A percentile compares a stretch with the other conserved stretches of the same genome.
Evolutionary conservation across 2,797 vertebrate species (phyloP).

Genomic region (Amniataba percoides): DNA sequence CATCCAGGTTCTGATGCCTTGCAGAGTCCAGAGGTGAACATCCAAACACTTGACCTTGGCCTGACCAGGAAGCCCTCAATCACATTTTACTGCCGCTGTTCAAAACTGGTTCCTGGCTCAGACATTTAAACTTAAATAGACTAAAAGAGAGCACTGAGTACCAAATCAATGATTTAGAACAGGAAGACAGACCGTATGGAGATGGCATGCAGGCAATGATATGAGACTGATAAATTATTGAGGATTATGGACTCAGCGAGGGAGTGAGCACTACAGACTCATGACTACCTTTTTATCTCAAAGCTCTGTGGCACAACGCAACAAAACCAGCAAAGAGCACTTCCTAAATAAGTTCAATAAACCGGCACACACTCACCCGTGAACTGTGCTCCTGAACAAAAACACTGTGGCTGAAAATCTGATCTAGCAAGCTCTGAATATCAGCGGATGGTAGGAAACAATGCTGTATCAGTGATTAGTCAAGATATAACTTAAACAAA

Average conservation of each 20-base stretch:
- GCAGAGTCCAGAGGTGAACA: slow-evolving; percentile 3
- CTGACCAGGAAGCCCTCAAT: slow-evolving; percentile 25
- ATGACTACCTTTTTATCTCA: slow-evolving; percentile 16
- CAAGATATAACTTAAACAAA: slow-evolving; percentile 29
- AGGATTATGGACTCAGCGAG: slow-evolving; percentile 24
- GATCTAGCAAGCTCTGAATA: not conserved
- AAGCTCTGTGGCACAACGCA: slow-evolving; percentile 23
- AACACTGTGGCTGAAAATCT: not conserved
- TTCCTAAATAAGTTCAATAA: slow-evolving; percentile 25
- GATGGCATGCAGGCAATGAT: slow-evolving; percentile 44
- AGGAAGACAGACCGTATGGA: slow-evolving; percentile 11
- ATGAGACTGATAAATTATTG: slow-evolving; percentile 58
- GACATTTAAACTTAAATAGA: slow-evolving; percentile 24
- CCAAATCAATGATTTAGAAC: slow-evolving; percentile 50
- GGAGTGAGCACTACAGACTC: slow-evolving; percentile 2
- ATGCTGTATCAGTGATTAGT: slow-evolving; percentile 29
- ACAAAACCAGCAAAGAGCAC: slow-evolving; percentile 13
- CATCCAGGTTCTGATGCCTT: slow-evolving; percentile 1
- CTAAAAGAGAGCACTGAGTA: slow-evolving; percentile 22
- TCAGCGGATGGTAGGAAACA: not conserved
- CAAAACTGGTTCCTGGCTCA: slow-evolving; percentile 16
- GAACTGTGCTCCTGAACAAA: not conserved
- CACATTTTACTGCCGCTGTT: slow-evolving; percentile 14
- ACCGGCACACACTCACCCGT: not conserved
- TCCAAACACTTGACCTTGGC: not conserved